Evolutionary conservation across 2,113 vertebrate genomes (phyloP), one percentile per base, ranked within the genome.

Genomic region (Rhadina sibilatrix): DNA sequence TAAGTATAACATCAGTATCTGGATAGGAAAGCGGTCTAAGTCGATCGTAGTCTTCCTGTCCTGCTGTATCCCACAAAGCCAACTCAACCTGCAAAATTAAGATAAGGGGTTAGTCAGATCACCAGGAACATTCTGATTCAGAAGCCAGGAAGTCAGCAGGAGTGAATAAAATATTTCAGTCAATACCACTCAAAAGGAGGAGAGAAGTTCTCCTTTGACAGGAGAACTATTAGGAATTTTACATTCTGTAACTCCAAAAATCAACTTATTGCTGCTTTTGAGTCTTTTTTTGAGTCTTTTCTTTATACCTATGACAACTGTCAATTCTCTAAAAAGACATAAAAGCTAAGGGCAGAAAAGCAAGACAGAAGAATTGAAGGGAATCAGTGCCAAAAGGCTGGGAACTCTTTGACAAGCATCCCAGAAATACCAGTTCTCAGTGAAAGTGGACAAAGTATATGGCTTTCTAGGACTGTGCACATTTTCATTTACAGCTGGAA

Each of bases 1-100:
- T 99, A 93, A 99, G 98, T 98, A 99, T 99, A 97, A 99, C 99
- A 95, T 99, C 99, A 2, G 99, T 99, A 96, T 99, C 99, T 70
- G 99, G 99, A 94, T 99, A 99, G 35, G 99, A 99, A 94, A 99
- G 99, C 8, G 99, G 99, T 75, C 99, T 98, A 97, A 99, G 98
- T 94, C 99, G 98, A 97, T 99, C 99, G 22, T 99, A 99, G 96
- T 99, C 99, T 97, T 99, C 99, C 95, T 99, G 99, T 80, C 99
- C 99, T 89, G 99, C 99, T 93, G 99, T 99, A 95, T 99, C 99
- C 99, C 99, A 99, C 91, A 99, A 98, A 40, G 99, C 99, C 97
- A 99, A 98, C 97, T 99, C 99, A 42, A 99, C 99, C 99, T 99
- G 94, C 78, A 82, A 86, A 38, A 89, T 64, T 63, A 94, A 77